Conservation (phyloP, 2,113 vertebrate genomes). For the Sclerurus mexicanus region DNA sequence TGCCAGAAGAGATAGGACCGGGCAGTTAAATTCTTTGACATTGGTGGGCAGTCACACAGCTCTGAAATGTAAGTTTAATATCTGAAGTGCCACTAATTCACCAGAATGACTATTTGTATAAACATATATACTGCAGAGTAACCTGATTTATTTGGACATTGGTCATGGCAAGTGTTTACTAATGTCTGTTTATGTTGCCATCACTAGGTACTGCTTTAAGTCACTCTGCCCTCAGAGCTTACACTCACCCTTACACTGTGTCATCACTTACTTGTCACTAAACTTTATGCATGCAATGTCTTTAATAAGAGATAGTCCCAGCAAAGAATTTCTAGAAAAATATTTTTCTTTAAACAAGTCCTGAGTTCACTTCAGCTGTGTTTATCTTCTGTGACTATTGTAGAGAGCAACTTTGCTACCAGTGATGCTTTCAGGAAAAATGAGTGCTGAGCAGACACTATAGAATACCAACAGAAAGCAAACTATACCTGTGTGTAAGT, state of each 20-base stretch:
- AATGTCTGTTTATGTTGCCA: not conserved
- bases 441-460: not conserved
- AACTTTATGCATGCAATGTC: not conserved
- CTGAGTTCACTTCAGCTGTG: not conserved
- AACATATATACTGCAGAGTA: not conserved
- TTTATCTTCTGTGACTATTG: not conserved
- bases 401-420: not conserved
- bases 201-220: not conserved
- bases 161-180: not conserved
- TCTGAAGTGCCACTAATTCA: not conserved
- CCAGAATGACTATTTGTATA: not conserved
- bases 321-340: not conserved
- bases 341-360: not conserved
- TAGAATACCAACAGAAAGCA: not conserved
- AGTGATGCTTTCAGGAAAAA: not conserved
- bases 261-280: not conserved
- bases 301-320: not conserved
- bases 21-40: not conserved
- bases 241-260: not conserved
- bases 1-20: not conserved
- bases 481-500: not conserved
- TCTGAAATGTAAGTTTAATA: not conserved
- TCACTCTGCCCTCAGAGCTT: not conserved
- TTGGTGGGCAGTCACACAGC: not conserved
- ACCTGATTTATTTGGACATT: not conserved